Base-by-base conservation (phyloP, 2,797 vertebrate genomes). In the Sebastes matsubarae region DNA sequence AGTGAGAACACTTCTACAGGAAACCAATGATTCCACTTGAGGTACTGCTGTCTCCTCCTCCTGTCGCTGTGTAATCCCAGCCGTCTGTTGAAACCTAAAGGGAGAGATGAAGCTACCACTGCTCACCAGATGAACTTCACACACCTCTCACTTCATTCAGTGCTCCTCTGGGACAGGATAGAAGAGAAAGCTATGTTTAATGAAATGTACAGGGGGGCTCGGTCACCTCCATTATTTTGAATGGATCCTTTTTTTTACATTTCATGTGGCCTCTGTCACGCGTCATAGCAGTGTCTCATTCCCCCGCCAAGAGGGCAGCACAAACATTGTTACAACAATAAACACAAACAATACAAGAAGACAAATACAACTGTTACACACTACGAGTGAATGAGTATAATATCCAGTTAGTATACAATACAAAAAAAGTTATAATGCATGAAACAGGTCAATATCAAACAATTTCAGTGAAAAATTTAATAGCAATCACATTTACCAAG, bases 1-100 rank as follows among this genome's bases (percentile, higher is more conserved):
- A 78, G 63, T 18, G 36, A 85, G 66, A 73, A 54, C 60, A 57
- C 34, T 71, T 78, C 58, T 67, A 64, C 68, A 70, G 77, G 78
- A 84, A 11, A 71, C 72, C 68, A 71, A 54, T 86, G 84, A 86
- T 85, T 80, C 85, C 76, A 87, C 77, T 87, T 87, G 83, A 87
- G 77, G 72, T 68, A 83, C 36, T 60, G 71, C 84, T 63, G 68
- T 73, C 77, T 81, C 72, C 78, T 68, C 57, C 69, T 72, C 12
- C 72, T 81, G 76, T 85, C 52, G 8, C 71, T 2, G 2, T 67
- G 68, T 85, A 90, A 89, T 91, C 88, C 91, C 75, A 36, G 72
- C 75, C 73, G 66, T 79, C 82, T 84, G 55, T 29, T 82, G 67
- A 79, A 81, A 78, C 74, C 82, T 66, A 50, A 72, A 29, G 82